phyloP scores from a whole-genome alignment of 1,140 invertebrate genomes.

The Drosophila lacteicornis region DNA sequence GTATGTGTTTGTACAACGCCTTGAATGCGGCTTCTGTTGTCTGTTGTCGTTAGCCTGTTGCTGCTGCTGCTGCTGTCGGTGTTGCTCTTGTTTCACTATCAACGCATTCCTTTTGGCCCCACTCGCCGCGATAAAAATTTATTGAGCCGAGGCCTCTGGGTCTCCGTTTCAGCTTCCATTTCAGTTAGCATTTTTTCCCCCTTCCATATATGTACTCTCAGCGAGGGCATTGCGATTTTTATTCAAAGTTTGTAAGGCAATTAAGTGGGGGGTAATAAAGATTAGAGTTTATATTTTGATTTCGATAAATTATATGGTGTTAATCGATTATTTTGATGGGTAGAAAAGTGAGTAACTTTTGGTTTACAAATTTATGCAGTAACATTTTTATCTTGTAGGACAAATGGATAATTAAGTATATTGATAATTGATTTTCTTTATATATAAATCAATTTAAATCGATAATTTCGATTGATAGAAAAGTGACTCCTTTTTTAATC shows the following conservation, averaged over 20 bases:
- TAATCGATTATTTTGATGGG: background rate
- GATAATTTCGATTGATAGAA: too few relatives aligned
- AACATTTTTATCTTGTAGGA: too few relatives aligned
- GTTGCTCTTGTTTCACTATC: conserved; percentile 76
- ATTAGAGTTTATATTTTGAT: background rate
- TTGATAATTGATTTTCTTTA: too few relatives aligned
- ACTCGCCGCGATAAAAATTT: conserved; percentile 75
- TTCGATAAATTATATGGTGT: background rate
- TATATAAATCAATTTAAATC: too few relatives aligned
- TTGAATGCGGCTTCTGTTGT: conserved; percentile 76
- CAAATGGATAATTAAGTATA: too few relatives aligned
- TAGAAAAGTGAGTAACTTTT: background rate
- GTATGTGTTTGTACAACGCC: conserved; percentile 79
- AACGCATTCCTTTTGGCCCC: conserved; percentile 74
- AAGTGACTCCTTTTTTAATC: too few relatives aligned
- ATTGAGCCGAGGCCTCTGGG: conserved; percentile 76
- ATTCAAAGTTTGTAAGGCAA: background rate
- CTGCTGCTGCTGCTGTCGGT: conserved; percentile 51
- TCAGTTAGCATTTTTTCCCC: conserved; percentile 51
- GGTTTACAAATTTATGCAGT: too few relatives aligned
- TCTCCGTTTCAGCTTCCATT: conserved; percentile 51
- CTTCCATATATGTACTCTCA: background rate
- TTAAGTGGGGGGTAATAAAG: background rate
- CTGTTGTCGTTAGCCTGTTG: conserved; percentile 55
- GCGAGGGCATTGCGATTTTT: background rate